Base-by-base conservation (phyloP, 1,140 invertebrate genomes). In the Drosophila malerkotliana region DNA sequence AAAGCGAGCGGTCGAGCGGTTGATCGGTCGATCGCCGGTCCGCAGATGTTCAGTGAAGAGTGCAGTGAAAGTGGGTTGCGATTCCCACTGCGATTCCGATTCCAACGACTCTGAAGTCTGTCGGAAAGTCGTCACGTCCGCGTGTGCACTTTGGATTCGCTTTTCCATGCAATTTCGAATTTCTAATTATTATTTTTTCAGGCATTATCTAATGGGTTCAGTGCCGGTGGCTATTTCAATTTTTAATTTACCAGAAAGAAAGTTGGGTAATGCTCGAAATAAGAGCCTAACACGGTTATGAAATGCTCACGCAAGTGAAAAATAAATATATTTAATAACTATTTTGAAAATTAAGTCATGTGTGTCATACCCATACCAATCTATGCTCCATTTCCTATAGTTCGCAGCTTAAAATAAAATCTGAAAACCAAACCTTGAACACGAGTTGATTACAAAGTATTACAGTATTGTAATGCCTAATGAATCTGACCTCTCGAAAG, bases 51-150 rank as follows among this genome's bases (percentile, higher is more conserved):
- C 73, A 84, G 55, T 66, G 62, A 71, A 44, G 73, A 84, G 77
- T 81, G 77, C 56, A 84, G 80, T 84, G 81, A 84, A 87, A 84
- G 81, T 87, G 81, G 73, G 62, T 84, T 48, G 39, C 45, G 45
- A 44, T n/a, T 67, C 45, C 47, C 21, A 24, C 41, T 45, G 5
- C 41, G 4, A 21, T 15, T 14, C 41, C 41, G 10, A 28, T 48
- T 51, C 34, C 26, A 39, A 15, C 47, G 14, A 32, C 24, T 74
- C 14, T 21, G 69, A 47, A 5, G 26, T 28, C 26, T 28, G 26
- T 28, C 26, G 26, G 26, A 28, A 28, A 5, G 26, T 15, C 14
- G 61, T 15, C 49, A 69, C 45, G 62, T 84, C 77, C 77, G 77
- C 30, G 44, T 68, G 37, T 76, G 72, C 80, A 80, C 73, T 63